Evolutionary conservation across 2,113 vertebrate genomes (phyloP), one percentile per base, ranked within the genome.

Genomic region (Dipodomys stephensi): DNA sequence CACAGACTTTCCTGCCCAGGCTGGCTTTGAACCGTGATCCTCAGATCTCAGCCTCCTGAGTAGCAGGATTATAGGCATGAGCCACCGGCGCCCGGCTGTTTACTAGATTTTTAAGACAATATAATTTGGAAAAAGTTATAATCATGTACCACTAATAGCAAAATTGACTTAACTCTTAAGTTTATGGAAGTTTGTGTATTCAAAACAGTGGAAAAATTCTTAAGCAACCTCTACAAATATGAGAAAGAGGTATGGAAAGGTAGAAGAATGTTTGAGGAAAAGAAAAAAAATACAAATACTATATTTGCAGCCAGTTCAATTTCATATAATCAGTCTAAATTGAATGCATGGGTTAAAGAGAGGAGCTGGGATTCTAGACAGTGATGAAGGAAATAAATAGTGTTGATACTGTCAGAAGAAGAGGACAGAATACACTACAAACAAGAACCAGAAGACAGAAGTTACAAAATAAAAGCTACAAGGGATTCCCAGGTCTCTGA

Each of bases 71-170:
- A 39, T 39, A 39, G 39, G 39, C 39, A 39, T 39, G 39, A 39
- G 39, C 39, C 39, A 39, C 39, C 39, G 5, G 39, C 39, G 39
- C 39, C 39, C 39, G 39, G 39, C 5, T 90, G 39, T 39, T 90
- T 92, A 62, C 84, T 7, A 82, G 62, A 76, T 67, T 88, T 87
- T 35, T 25, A 16, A 95, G 83, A 90, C 39, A 71, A 74, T 4
- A 60, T 2, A 39, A 85, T 87, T 46, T 44, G 32, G 39, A 18
- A 78, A 25, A 76, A 15, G 27, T 88, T 44, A 95, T 83, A 67
- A 77, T 13, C 57, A 23, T 15, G 7, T 53, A 25, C 27, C 64
- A 44, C 39, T 62, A 92, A 53, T 6, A 20, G 60, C 30, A 90
- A 23, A 35, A 68, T 0, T 77, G 49, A 77, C 30, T 72, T 91